A percentile compares a stretch with the other conserved stretches of the same genome.
Evolutionary conservation across 1,140 invertebrate species (phyloP).

Genomic region (Argopecten irradians): DNA sequence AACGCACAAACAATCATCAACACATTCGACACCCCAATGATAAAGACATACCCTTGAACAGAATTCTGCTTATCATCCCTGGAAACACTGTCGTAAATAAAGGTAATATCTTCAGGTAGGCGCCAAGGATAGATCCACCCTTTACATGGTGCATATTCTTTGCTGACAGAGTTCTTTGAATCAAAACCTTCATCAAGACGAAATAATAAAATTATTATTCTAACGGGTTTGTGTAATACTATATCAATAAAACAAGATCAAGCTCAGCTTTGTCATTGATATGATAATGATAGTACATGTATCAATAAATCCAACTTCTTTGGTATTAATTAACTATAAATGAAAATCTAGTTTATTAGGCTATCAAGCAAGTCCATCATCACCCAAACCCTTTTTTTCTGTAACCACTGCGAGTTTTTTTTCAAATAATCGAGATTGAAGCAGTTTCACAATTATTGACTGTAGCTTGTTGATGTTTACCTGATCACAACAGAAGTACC

Average conservation of each 20-base stretch:
- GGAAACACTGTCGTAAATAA: slow-evolving; percentile 80
- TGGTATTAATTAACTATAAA: not conserved
- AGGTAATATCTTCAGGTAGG: slow-evolving; percentile 79
- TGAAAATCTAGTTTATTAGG: no score
- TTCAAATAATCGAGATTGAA: no score
- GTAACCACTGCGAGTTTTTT: no score
- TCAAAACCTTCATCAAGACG: no score
- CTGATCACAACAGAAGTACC: slow-evolving; percentile 82
- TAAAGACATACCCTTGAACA: slow-evolving; percentile 73
- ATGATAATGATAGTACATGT: no score
- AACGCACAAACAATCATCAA: no score
- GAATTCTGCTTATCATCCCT: slow-evolving; percentile 80
- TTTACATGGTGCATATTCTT: slow-evolving; percentile 80
- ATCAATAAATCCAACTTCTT: not conserved
- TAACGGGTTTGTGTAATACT: slow-evolving; percentile 20
- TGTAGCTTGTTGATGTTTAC: slow-evolving; percentile 58
- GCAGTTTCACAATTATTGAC: no score
- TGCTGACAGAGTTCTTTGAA: slow-evolving; percentile 79
- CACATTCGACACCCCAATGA: no score
- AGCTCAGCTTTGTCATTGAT: no score
- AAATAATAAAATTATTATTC: not conserved
- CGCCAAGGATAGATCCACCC: slow-evolving; percentile 79
- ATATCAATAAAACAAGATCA: slow-evolving; percentile 1
- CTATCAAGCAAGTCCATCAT: no score
- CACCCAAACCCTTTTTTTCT: no score